Conservation (phyloP, 2,113 vertebrate species). For the Balaeniceps rex region DNA sequence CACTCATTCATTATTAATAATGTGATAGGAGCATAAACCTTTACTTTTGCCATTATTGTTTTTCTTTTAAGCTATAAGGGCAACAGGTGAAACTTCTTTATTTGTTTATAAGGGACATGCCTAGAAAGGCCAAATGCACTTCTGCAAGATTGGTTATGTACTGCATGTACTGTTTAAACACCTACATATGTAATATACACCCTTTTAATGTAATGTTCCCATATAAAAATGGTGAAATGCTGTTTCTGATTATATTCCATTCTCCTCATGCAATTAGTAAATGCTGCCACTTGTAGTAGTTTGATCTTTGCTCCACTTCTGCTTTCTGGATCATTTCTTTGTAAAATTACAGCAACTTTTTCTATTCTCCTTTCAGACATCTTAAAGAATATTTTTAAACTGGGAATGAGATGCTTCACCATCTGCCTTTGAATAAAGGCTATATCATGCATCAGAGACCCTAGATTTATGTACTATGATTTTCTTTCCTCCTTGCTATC, state of each 20-base stretch:
- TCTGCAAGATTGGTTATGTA: background rate
- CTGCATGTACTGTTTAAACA: background rate
- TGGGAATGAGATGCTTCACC: background rate
- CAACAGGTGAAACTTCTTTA: background rate
- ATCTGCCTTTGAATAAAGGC: background rate
- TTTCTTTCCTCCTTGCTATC: background rate
- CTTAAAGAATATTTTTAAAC: background rate
- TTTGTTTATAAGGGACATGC: background rate
- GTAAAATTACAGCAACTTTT: background rate
- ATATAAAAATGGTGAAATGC: background rate
- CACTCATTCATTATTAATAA: background rate
- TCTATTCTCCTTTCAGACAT: background rate
- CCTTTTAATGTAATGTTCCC: background rate
- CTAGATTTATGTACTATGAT: background rate
- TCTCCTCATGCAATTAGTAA: background rate
- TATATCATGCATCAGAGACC: background rate
- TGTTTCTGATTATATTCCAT: background rate
- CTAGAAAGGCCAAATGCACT: background rate
- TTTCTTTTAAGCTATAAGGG: background rate
- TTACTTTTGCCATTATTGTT: background rate
- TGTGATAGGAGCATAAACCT: background rate
- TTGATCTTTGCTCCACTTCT: background rate
- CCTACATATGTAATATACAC: background rate
- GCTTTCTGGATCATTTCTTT: background rate
- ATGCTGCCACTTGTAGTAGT: background rate